Evolutionary conservation across 2,797 vertebrate genomes (phyloP), one percentile per base, ranked within the genome.

Genomic region (Epinephelus awoara): DNA sequence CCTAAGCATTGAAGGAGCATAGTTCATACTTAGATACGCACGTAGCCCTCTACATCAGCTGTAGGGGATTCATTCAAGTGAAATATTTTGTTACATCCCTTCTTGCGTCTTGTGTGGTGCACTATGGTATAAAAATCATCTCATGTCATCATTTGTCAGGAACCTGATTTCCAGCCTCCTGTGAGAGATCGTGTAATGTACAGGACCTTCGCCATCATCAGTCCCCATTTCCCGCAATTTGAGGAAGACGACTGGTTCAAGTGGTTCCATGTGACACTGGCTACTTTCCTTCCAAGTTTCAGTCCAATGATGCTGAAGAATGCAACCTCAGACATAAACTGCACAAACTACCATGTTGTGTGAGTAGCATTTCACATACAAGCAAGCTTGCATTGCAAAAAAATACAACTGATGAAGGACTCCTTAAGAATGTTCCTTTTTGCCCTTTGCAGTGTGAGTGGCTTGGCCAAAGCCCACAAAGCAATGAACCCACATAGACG

Each of bases 331-430:
- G 4, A 27, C 8, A 34, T 79, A 5, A 86, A 51, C 69, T 93
- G 92, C 82, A 88, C 73, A 46, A 77, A 87, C 62, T 93, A 90
- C 72, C 83, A 61, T 6, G 64, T 90, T 18, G 80, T 92, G 92
- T 92, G 71, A 86, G 90, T 88, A 19, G 6, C 8, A 15, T 42
- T 21, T 38, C 2, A 51, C 11, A 7, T 23, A 67, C 63, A 47
- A 34, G 38, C 12, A 7, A 19, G 9, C 27, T 7, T n/a, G 29
- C 27, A 13, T 23, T 23, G 18, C 42, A 47, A 12, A 6, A 29
- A 49, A 47, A 8, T 50, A 14, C 11, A 72, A 62, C 12, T n/a
- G 19, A 19, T 2, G 17, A 12, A 29, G 21, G 27, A 51, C 27
- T 19, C 9, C 13, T 18, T 38, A 38, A n/a, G n/a, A n/a, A 38